Base-by-base conservation (phyloP, 64 coral and sea anemone genomes). In the Stylophora pistillata region DNA sequence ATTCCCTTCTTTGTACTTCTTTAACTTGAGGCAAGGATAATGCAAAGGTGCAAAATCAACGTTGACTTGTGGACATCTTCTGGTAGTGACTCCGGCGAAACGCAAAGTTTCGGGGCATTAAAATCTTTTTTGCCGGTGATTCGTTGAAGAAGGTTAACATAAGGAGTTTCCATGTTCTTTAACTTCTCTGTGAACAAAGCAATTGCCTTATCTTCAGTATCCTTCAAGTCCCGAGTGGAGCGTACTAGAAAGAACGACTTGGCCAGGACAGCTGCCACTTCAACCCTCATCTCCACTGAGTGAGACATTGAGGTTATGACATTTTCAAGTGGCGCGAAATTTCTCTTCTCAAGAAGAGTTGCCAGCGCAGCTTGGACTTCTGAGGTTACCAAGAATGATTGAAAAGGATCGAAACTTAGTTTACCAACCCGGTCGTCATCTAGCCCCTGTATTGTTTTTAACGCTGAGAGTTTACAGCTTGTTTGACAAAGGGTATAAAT, bases 151-250 rank as follows among this genome's bases (percentile, higher is more conserved):
- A 98, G 82, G 15, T 71, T 73, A 17, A 52, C 52, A 53, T 81
- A 98, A 82, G 95, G 85, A 5, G 4, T 14, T 57, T 78, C 32
- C 2, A 94, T 4, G 13, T 71, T 56, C 34, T 34, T 9, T 0
- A 98, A 54, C 2, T 79, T 75, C 18, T 79, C 57, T 41, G 29
- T 47, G 23, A 98, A 74, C 58, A 56, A 77, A 1, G 91, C 84
- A 15, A 66, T 79, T 78, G 89, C 86, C 58, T 94, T 86, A 78
- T 98, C 95, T 82, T 98, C 92, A 61, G 88, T 98, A 53, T 98
- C 92, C 30, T 62, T 69, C 29, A 98, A 64, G 31, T 71, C 79
- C 72, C 92, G 86, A 29, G n/a, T 74, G 3, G 95, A 89, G 54
- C 92, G 92, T 62, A 82, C 25, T 2, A 94, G 69, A 33, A 88